Conservation (phyloP, 2,113 vertebrate species). For the Pantherophis guttatus region DNA sequence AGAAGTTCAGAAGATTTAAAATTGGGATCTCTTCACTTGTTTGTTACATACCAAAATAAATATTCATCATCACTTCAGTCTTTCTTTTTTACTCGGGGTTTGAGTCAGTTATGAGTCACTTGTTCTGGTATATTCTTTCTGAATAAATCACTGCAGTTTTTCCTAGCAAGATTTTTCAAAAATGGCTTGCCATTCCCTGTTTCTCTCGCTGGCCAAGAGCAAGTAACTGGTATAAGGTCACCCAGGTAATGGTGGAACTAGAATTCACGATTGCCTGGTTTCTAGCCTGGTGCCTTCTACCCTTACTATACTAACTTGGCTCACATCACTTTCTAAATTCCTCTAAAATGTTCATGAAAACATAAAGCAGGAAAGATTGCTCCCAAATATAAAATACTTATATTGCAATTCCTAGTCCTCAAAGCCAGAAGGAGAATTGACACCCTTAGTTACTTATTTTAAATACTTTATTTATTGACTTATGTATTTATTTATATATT, state of each 20-base stretch:
- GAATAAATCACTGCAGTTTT: not conserved
- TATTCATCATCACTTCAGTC: not conserved
- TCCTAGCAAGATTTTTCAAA: not conserved
- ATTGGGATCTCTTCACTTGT: not conserved
- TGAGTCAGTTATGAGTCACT: not conserved
- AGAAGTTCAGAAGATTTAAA: not conserved
- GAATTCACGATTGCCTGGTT: not conserved
- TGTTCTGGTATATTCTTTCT: not conserved
- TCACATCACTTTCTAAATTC: not conserved
- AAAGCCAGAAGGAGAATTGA: not conserved
- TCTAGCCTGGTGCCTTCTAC: not conserved
- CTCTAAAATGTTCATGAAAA: not conserved
- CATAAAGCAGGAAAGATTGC: not conserved
- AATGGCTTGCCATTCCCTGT: not conserved
- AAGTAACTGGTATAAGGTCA: not conserved
- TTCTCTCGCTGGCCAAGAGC: not conserved
- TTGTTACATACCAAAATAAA: not conserved
- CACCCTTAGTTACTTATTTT: not conserved
- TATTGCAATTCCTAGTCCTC: not conserved
- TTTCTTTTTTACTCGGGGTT: not conserved
- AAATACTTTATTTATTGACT: not conserved
- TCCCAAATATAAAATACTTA: not conserved
- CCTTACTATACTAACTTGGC: not conserved
- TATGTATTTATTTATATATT: not conserved
- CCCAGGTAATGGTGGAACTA: not conserved